Percentiles rank a stretch among this genome's conserved stretches.
These are phyloP conservation scores for Oncorhynchus masou DNA, from an alignment of 2,113 vertebrate species.

Conservation along the genomic window DNA sequence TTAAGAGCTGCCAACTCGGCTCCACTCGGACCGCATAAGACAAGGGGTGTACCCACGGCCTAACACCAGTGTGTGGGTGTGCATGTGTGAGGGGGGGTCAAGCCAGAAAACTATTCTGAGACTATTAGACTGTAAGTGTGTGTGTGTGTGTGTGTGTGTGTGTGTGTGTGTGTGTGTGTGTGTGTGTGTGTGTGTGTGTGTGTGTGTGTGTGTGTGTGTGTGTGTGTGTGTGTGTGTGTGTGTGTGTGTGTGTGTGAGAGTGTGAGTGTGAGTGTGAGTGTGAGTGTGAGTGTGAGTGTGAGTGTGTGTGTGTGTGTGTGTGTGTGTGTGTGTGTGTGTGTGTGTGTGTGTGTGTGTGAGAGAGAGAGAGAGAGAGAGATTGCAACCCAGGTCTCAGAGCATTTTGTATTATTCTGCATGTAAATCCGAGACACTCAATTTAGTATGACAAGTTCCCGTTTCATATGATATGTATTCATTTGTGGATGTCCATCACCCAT, in stretches of 20 bases:
- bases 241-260: no score
- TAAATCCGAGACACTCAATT: no score
- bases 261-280: slow-evolving; percentile 5
- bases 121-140: no score
- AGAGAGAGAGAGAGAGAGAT: neutral
- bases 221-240: slow-evolving; percentile 1
- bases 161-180: slow-evolving; percentile 2
- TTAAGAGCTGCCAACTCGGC: slow-evolving; percentile 1
- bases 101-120: no score
- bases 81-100: no score
- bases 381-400: neutral
- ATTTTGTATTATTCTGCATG: no score
- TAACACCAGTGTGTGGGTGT: slow-evolving; percentile 12
- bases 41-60: no score
- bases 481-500: no score
- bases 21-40: neutral
- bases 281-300: slow-evolving; percentile 4
- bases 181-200: slow-evolving; percentile 12
- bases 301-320: neutral
- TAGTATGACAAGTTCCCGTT: no score
- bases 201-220: no score
- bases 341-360: slow-evolving; percentile 6
- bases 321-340: no score
- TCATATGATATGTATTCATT: no score
- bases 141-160: neutral